Evolutionary conservation across 2,113 vertebrate species (phyloP).

Genomic region (Zosterops hypoxanthus): DNA sequence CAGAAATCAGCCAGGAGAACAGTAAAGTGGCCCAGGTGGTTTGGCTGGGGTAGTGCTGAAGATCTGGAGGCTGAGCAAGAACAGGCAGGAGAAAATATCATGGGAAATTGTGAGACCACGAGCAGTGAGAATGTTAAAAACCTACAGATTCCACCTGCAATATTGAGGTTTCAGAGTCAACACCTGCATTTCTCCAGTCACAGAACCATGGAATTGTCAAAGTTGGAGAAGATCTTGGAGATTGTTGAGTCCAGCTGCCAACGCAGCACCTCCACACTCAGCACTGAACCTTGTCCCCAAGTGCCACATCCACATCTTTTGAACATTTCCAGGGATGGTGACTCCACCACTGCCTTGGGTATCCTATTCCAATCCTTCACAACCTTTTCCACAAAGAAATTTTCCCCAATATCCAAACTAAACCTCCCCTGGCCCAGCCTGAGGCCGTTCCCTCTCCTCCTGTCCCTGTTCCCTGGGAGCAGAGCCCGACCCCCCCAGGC

Average conservation of each 20-base stretch:
- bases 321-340: neutral
- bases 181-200: neutral
- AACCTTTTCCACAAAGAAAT: neutral
- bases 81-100: neutral
- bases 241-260: neutral
- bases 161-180: neutral
- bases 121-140: neutral
- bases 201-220: neutral
- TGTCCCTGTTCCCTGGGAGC: neutral
- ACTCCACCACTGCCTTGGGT: neutral
- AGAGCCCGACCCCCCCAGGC: accelerated
- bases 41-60: neutral
- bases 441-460: neutral
- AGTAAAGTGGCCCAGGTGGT: neutral
- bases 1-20: neutral
- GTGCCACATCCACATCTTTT: neutral
- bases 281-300: neutral
- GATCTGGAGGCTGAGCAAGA: neutral
- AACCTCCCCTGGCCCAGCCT: accelerated
- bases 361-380: neutral
- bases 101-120: accelerated
- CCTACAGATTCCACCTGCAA: neutral
- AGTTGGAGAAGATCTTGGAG: neutral
- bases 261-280: neutral
- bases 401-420: neutral